Conservation (phyloP, 2,888 invertebrate genomes). For the Glaucopsyche alexis region DNA sequence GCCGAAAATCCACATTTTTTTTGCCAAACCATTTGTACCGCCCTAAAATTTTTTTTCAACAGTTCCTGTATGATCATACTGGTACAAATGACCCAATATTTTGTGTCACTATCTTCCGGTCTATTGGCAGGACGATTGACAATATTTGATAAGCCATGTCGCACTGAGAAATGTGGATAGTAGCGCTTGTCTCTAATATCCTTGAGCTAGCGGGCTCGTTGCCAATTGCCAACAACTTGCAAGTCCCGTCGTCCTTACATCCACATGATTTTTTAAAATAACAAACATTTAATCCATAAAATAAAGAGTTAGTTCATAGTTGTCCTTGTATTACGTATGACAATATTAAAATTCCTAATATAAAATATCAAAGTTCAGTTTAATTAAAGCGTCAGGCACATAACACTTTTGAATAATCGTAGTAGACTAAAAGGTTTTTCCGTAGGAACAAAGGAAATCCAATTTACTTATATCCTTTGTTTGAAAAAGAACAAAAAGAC, state of each 20-base stretch:
- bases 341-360: background rate
- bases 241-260: background rate
- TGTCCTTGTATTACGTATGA: too few species aligned
- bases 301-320: too few species aligned
- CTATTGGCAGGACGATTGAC: too few species aligned
- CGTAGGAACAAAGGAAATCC: conserved; percentile 18
- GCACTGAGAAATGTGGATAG: background rate
- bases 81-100: too few species aligned
- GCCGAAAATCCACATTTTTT: too few species aligned
- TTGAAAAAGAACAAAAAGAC: conserved; percentile 23
- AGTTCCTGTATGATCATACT: too few species aligned
- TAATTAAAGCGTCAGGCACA: background rate
- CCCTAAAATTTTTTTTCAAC: too few species aligned
- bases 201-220: conserved; percentile 51
- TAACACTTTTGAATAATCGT: background rate
- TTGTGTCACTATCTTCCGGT: too few species aligned
- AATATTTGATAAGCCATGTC: too few species aligned
- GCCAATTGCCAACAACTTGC: conserved; percentile 50
- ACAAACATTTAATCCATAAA: too few species aligned
- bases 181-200: conserved; percentile 25
- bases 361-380: background rate
- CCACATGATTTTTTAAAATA: too few species aligned
- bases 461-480: conserved; percentile 29
- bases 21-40: too few species aligned
- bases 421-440: background rate